Conservation (phyloP, 2,888 invertebrate species). For the Bombylius major region DNA sequence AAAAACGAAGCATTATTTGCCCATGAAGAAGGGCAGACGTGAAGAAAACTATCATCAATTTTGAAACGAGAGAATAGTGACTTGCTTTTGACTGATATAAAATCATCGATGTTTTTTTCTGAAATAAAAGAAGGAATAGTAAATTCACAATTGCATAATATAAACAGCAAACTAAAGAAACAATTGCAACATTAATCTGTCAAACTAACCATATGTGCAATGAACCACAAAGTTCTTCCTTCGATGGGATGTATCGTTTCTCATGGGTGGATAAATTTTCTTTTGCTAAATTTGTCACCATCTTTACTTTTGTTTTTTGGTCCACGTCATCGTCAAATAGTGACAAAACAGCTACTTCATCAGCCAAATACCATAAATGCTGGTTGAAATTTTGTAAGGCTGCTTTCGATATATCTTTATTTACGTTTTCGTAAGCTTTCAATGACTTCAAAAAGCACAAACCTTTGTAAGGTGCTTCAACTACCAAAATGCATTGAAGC, state of each 20-base stretch:
- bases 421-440: conserved; percentile 12
- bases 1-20: too few species aligned
- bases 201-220: too few species aligned
- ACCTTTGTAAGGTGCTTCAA: conserved; percentile 17
- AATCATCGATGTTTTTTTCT: not conserved
- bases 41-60: not conserved
- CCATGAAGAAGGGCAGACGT: too few species aligned
- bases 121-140: not conserved
- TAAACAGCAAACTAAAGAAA: not conserved
- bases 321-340: conserved; percentile 14
- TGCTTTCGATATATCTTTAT: conserved; percentile 15
- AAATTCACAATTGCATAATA: too few species aligned
- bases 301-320: conserved; percentile 10
- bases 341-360: too few species aligned
- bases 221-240: too few species aligned
- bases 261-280: too few species aligned
- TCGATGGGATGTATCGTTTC: too few species aligned
- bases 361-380: conserved; percentile 16
- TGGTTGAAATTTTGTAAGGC: conserved; percentile 13
- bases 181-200: too few species aligned
- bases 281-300: conserved; percentile 10
- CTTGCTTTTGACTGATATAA: conserved; percentile 1
- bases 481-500: conserved; percentile 17
- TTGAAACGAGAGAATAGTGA: not conserved
- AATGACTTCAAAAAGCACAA: conserved; percentile 11